Evolutionary conservation across 2,113 vertebrate species (phyloP).

Genomic region (Campylorhamphus procurvoides): DNA sequence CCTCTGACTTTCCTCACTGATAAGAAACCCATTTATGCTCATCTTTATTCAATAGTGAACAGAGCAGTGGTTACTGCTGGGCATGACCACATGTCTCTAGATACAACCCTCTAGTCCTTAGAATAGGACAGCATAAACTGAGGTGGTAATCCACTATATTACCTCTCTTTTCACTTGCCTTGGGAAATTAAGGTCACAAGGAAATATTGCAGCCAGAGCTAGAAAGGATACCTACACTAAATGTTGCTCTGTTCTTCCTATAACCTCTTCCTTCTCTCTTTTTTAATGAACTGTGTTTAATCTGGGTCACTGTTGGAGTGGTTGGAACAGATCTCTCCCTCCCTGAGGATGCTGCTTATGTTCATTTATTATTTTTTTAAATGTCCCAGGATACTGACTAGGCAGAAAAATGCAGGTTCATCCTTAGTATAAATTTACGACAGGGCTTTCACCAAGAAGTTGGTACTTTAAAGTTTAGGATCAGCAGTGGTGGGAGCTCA

Average conservation of each 20-base stretch:
- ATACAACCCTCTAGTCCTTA: background rate
- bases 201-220: background rate
- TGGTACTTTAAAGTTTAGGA: background rate
- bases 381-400: background rate
- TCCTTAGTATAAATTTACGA: background rate
- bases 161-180: background rate
- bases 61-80: background rate
- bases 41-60: background rate
- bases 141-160: background rate
- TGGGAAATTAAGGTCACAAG: background rate
- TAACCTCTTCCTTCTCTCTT: background rate
- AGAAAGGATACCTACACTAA: background rate
- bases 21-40: background rate
- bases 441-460: background rate
- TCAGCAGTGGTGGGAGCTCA: background rate
- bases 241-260: background rate
- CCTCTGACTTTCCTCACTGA: background rate
- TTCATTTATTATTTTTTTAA: background rate
- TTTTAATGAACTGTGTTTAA: background rate
- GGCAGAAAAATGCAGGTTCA: background rate
- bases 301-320: background rate
- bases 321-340: background rate
- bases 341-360: rapidly evolving
- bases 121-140: background rate
- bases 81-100: background rate